Percentiles rank a stretch among this genome's conserved stretches.
Conservation (phyloP, 2,797 vertebrate species). For the Odontamblyopus rebecca region DNA sequence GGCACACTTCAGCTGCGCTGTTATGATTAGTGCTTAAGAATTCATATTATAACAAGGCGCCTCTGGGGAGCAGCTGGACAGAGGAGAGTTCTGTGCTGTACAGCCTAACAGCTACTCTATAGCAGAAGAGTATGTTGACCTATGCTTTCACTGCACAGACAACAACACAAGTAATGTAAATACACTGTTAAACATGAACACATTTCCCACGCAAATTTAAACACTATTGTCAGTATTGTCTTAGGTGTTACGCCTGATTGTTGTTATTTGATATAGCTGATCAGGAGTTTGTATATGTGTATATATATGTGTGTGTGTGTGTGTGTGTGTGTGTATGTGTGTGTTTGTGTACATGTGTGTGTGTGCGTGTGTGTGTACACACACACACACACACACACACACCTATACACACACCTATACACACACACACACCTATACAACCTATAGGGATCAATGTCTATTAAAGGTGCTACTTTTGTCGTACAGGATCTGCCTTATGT, state of each 20-base stretch:
- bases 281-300: too few species aligned
- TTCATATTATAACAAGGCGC: constrained; percentile 11
- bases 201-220: background rate
- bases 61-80: constrained; percentile 6
- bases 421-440: too few species aligned
- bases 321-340: too few species aligned
- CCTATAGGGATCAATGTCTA: too few species aligned
- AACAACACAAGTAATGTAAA: background rate
- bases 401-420: too few species aligned
- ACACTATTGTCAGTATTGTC: background rate
- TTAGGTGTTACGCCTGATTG: background rate
- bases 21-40: constrained; percentile 18
- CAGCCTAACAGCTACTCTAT: background rate
- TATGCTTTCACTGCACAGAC: background rate
- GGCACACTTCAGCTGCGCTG: constrained; percentile 26
- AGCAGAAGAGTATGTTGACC: background rate
- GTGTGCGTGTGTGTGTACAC: too few species aligned
- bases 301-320: too few species aligned
- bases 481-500: too few species aligned
- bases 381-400: too few species aligned
- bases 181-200: background rate
- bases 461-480: too few species aligned
- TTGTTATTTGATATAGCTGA: too few species aligned
- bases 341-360: too few species aligned
- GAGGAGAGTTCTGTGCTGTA: background rate